phyloP scores from a whole-genome alignment of 2,797 vertebrate species.

The Esox masquinongy region DNA sequence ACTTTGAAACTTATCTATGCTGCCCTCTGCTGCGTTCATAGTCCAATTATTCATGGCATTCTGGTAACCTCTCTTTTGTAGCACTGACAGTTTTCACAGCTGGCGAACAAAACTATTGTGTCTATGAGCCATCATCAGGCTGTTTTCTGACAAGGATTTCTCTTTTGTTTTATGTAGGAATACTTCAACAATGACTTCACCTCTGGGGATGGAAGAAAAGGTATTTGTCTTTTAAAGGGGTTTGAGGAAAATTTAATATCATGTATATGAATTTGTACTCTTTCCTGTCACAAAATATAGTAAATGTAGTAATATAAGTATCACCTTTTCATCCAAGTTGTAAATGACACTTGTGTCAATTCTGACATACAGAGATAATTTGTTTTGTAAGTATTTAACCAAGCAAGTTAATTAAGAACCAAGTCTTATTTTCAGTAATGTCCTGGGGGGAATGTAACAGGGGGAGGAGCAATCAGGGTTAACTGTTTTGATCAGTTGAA shows the following conservation, averaged over 20 bases:
- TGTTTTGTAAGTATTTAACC: no score
- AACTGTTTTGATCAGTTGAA: no score
- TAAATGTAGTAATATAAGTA: not conserved
- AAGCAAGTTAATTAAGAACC: no score
- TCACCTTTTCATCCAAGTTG: not conserved
- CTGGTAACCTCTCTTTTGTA: not conserved
- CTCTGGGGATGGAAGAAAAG: conserved; percentile 91
- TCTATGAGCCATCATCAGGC: not conserved
- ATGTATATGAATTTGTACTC: not conserved
- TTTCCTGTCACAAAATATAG: not conserved
- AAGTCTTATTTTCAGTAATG: no score
- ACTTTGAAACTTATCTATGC: not conserved
- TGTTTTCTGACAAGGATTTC: not conserved
- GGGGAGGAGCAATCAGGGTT: no score
- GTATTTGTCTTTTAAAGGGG: conserved; percentile 59
- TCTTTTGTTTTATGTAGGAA: conserved; percentile 77
- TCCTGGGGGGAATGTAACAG: no score
- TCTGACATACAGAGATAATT: not conserved
- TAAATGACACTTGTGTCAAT: not conserved
- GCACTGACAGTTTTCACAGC: not conserved
- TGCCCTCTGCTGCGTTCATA: conserved; percentile 16
- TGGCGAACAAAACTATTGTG: not conserved
- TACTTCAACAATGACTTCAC: conserved; percentile 90
- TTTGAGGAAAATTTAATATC: not conserved
- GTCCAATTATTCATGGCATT: not conserved